Evolutionary conservation across 1,140 invertebrate genomes (phyloP), one percentile per base, ranked within the genome.

Genomic region (Musca vetustissima): DNA sequence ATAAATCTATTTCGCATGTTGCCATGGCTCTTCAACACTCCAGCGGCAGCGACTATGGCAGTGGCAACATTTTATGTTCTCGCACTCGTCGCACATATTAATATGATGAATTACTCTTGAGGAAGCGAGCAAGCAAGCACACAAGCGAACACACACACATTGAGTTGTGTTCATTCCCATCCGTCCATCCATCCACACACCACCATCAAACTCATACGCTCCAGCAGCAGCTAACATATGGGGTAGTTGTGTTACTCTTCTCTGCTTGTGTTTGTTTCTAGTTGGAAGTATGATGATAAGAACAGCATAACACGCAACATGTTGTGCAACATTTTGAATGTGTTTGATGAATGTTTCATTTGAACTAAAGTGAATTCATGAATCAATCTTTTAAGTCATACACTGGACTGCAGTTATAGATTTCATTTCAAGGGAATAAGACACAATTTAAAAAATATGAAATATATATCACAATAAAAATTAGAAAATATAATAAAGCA

Each of bases 1-100:
- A 71, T 71, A 73, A 71, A 71, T 71, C 72, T 70, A 72, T 72
- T 69, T 69, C 64, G 52, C 59, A 69, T 76, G 77, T 74, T 77
- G 76, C 77, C 49, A 49, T 13, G 36, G 13, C 36, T 43, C 36
- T 43, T 43, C 43, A 52, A 50, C 68, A 50, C 65, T 64, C 49
- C 47, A 50, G 67, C 57, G 32, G 32, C 57, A 61, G 32, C 47
- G 21, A 66, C n/a, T n/a, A n/a, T n/a, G n/a, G 28, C 28, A 28
- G 28, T 17, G 17, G 48, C 64, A 66, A 50, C 48, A 50, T 43
- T 36, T 61, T 61, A 43, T 21, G 57, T 36, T 17, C 36, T 49
- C 48, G 28, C 43, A 48, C 28, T 22, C 43, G 21, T 17, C 15
- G 52, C 11, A 68, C 25, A 67, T 50, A 61, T 64, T 64, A 64